phyloP scores from a whole-genome alignment of 2,888 invertebrate species.

The Caenorhabditis sp. region DNA sequence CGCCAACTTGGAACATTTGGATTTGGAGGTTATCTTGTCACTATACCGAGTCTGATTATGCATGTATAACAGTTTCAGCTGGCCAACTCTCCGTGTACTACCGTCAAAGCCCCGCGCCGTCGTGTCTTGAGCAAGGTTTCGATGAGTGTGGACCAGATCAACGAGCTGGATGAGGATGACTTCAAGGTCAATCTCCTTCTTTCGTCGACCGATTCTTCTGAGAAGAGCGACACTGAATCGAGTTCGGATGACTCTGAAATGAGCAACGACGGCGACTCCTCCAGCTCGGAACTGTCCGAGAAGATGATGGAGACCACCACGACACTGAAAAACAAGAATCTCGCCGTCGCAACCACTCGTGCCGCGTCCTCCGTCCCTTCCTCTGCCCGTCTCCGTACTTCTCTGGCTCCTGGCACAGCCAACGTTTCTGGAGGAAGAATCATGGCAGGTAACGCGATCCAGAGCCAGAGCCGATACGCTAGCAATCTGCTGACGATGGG shows the following conservation, averaged over 20 bases:
- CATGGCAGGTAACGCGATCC: constrained; percentile 44
- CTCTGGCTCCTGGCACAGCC: constrained; percentile 27
- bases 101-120: constrained; percentile 31
- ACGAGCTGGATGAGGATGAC: constrained; percentile 50
- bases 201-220: not conserved
- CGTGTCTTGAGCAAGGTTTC: constrained; percentile 50
- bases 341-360: constrained; percentile 7
- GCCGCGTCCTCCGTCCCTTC: constrained; percentile 22
- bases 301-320: not conserved
- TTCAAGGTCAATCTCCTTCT: constrained; percentile 26
- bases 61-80: constrained; percentile 43
- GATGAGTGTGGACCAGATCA: constrained; percentile 57
- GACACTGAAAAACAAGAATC: constrained; percentile 3
- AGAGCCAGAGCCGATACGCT: not conserved
- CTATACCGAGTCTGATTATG: too few species aligned
- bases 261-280: constrained; percentile 65
- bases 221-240: constrained; percentile 7
- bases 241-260: constrained; percentile 52
- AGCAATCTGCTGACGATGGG: constrained; percentile 46
- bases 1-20: constrained; percentile 61
- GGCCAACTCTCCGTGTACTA: constrained; percentile 57
- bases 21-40: constrained; percentile 59
- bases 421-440: constrained; percentile 36
- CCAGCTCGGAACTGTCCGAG: constrained; percentile 63
- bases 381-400: constrained; percentile 28